Percentiles rank a stretch among this genome's conserved stretches.
phyloP scores from a whole-genome alignment of 2,888 invertebrate species.

The Chorisops tibialis region DNA sequence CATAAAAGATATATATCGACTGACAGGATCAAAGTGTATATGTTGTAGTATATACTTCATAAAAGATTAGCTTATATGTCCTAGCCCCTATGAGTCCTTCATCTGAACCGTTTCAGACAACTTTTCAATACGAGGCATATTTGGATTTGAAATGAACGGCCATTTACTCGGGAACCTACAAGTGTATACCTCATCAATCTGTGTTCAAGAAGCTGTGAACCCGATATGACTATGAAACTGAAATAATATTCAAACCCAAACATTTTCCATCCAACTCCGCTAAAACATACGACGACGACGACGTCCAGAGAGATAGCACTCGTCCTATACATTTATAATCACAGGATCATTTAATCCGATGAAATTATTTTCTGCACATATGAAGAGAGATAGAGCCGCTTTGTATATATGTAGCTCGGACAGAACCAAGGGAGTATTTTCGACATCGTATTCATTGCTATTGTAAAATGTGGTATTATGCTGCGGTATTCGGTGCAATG shows the following conservation, averaged over 20 bases:
- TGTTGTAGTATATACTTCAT: no score
- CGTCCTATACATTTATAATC: constrained; percentile 23
- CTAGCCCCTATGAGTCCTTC: no score
- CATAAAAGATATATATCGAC: no score
- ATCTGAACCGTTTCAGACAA: no score
- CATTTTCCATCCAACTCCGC: not conserved
- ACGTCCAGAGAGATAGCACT: not conserved
- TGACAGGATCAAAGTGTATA: no score
- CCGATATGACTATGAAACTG: constrained; percentile 2
- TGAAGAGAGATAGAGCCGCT: constrained; percentile 1
- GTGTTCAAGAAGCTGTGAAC: constrained; percentile 4
- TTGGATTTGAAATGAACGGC: no score
- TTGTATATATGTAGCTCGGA: not conserved
- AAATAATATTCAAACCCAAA: constrained; percentile 12
- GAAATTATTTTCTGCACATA: constrained; percentile 30
- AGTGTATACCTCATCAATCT: not conserved
- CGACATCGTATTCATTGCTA: no score
- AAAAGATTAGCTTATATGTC: no score
- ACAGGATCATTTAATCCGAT: constrained; percentile 31
- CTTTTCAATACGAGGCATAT: no score
- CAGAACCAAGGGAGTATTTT: not conserved
- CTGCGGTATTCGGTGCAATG: not conserved
- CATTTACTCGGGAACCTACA: no score
- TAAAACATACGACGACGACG: no score
- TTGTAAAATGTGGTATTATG: no score